phyloP scores from a whole-genome alignment of 2,113 vertebrate species.

The Jaculus jaculus region DNA sequence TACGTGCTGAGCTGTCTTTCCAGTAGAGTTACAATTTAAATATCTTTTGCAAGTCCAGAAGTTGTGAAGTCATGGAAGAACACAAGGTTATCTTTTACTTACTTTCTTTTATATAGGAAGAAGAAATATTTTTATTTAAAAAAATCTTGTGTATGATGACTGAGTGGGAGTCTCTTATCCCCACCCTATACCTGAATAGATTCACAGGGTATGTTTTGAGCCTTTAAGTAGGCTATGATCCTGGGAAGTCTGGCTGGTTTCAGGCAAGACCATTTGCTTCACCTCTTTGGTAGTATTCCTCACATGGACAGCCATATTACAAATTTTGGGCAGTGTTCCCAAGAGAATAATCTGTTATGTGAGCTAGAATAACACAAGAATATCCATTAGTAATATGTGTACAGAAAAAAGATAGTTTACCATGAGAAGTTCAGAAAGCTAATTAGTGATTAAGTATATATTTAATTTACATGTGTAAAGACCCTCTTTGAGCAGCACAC shows the following conservation, averaged over 20 bases:
- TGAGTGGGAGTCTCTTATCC: neutral
- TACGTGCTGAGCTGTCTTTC: too few relatives aligned
- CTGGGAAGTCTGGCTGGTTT: neutral
- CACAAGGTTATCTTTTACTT: neutral
- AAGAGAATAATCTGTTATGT: neutral
- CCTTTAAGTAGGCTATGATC: neutral
- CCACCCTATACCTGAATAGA: neutral
- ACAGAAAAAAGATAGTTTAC: neutral
- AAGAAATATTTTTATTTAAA: neutral
- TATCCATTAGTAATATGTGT: neutral
- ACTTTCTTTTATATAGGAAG: neutral
- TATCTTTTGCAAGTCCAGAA: slow-evolving; percentile 28
- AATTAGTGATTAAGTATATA: neutral
- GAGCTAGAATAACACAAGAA: neutral
- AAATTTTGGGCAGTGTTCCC: neutral
- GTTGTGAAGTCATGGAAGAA: neutral
- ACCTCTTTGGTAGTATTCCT: neutral
- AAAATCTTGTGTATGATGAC: neutral
- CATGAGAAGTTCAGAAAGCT: slow-evolving; percentile 8
- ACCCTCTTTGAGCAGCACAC: neutral
- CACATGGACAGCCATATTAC: neutral
- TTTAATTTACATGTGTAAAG: neutral
- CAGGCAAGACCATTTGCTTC: neutral
- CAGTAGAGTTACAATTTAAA: neutral
- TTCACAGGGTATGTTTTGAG: neutral